phyloP scores from a whole-genome alignment of 2,797 vertebrate species.

The Okamejei kenojei region DNA sequence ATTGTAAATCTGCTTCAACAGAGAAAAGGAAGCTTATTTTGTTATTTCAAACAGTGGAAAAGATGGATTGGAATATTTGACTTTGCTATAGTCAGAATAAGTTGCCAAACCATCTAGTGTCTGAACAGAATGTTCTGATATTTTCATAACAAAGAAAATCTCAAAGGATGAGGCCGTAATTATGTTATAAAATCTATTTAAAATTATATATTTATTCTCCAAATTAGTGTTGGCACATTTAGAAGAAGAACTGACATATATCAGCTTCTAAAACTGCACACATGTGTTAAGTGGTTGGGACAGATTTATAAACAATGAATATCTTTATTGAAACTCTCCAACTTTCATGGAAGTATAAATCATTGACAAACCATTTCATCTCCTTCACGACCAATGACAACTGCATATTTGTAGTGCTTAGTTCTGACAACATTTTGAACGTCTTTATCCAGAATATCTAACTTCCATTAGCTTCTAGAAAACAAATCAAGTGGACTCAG shows the following conservation, averaged over 20 bases:
- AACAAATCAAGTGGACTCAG: too few species aligned
- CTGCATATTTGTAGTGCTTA: background rate
- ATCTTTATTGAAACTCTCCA: background rate
- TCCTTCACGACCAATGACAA: background rate
- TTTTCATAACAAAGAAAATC: background rate
- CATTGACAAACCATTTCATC: background rate
- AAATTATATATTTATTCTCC: background rate
- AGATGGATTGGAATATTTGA: background rate
- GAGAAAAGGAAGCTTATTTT: background rate
- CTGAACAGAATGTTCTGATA: constrained; percentile 7
- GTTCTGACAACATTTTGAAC: background rate
- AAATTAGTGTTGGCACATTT: too few species aligned
- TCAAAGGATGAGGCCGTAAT: background rate
- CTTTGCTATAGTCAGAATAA: background rate
- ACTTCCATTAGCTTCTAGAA: background rate
- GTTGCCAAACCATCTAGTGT: background rate
- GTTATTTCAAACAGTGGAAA: background rate
- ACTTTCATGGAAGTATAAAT: background rate
- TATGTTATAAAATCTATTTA: background rate
- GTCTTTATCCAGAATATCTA: background rate
- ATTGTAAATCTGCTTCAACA: background rate
- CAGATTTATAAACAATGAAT: background rate
- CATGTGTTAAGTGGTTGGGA: too few species aligned
- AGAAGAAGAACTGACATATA: too few species aligned
- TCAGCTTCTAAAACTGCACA: background rate